A percentile compares a stretch with the other conserved stretches of the same genome.
These are phyloP conservation scores for Ia io DNA, from an alignment of 2,113 vertebrate species.

Conservation along the genomic window DNA sequence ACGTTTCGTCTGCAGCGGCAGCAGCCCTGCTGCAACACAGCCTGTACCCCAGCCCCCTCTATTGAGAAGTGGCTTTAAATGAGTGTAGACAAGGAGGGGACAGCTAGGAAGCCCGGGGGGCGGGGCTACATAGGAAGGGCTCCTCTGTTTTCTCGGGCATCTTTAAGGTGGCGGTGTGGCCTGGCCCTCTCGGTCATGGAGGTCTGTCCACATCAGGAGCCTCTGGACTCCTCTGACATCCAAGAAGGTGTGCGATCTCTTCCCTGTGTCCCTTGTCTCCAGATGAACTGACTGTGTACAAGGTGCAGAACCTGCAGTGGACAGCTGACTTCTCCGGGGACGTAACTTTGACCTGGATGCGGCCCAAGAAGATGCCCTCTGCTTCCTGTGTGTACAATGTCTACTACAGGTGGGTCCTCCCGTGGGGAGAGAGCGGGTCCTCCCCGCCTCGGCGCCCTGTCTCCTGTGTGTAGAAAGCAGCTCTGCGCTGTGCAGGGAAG, in stretches of 20 bases:
- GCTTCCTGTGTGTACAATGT: conserved; percentile 91
- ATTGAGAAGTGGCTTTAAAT: background rate
- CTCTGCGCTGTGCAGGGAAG: rapidly evolving
- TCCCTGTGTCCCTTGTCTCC: background rate
- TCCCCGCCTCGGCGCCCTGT: rapidly evolving
- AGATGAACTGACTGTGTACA: conserved; percentile 91
- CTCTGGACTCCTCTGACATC: background rate
- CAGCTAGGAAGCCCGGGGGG: background rate
- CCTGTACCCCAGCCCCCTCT: background rate
- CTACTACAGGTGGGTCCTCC: conserved; percentile 89
- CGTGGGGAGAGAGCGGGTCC: background rate
- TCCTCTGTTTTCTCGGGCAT: background rate
- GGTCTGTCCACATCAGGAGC: background rate
- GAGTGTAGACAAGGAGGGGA: background rate
- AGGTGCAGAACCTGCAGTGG: conserved; percentile 98
- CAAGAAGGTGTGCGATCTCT: background rate
- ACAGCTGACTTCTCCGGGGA: conserved; percentile 89
- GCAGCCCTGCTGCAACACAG: rapidly evolving
- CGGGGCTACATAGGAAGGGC: background rate
- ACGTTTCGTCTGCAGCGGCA: background rate
- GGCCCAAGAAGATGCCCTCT: conserved; percentile 92
- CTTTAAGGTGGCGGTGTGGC: background rate
- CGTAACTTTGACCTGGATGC: conserved; percentile 92
- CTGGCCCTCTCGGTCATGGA: background rate
- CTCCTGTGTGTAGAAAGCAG: too few relatives aligned